Conservation (phyloP, 2,888 invertebrate genomes). For the Elmis aenea region DNA sequence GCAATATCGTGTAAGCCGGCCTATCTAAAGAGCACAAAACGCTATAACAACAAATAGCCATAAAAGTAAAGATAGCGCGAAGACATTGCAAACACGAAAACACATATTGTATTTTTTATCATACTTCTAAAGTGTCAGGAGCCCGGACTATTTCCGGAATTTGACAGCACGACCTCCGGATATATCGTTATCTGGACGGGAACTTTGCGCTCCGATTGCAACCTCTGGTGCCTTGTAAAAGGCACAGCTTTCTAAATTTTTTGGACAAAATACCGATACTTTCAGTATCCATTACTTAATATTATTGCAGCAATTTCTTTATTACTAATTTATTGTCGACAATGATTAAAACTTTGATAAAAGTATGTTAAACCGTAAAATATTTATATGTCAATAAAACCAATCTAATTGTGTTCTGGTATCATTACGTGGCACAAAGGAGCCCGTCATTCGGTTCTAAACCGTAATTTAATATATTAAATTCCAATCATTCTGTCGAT, state of each 20-base stretch:
- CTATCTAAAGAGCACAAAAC: no score
- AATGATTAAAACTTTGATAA: no score
- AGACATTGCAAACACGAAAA: conserved; percentile 22
- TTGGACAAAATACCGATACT: no score
- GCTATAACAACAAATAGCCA: no score
- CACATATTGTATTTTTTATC: conserved; percentile 42
- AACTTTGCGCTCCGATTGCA: conserved; percentile 34
- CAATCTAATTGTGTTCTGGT: conserved; percentile 2
- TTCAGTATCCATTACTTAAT: no score
- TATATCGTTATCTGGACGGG: conserved; percentile 43
- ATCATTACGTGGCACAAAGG: conserved; percentile 12
- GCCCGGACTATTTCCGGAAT: conserved; percentile 46
- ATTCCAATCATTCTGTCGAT: conserved; percentile 2
- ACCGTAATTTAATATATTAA: conserved; percentile 8
- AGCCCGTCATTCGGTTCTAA: conserved; percentile 11
- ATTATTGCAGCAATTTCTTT: no score
- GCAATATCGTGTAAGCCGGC: no score
- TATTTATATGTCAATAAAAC: neutral
- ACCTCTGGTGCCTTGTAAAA: conserved; percentile 26
- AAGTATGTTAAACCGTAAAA: neutral
- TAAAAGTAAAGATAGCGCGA: no score
- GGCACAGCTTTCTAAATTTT: no score
- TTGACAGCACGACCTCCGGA: conserved; percentile 47
- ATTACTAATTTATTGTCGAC: no score
- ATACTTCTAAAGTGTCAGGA: conserved; percentile 37